Evolutionary conservation across 1,140 invertebrate genomes (phyloP), one percentile per base, ranked within the genome.

Genomic region (Leptopilina clavipes): DNA sequence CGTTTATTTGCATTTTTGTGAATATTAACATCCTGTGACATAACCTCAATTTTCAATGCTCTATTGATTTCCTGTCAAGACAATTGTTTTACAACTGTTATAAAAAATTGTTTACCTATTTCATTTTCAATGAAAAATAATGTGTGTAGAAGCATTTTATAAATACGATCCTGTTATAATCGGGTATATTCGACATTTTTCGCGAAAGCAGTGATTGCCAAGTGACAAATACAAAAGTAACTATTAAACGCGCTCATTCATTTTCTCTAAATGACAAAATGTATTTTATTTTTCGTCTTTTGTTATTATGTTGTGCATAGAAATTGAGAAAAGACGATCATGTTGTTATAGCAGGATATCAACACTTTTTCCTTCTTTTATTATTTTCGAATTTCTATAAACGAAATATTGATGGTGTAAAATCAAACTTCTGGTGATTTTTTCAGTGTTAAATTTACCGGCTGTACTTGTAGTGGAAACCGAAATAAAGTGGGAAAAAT

Each of bases 401-500:
- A 14, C 6, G 6, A 3, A 31, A 65, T 7, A 12, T 25, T 65
- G 22, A 31, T 14, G 3, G 14, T 25, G 22, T 65, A 14, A 65
- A 65, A n/a, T 31, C 7, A 31, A 65, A 65, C 14, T n/a, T 22
- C 25, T 75, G 54, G 56, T 78, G 43, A 75, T 25, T 75, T 78
- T n/a, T 72, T 73, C n/a, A 45, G 45, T 25, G 59, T 37, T 71
- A 18, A 72, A 72, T 79, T 75, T 74, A 72, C 73, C 65, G 65
- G 72, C 78, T 74, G 75, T 71, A 44, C 59, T 22, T 11, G 12
- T n/a, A 40, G 8, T 77, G 71, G 75, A 78, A 77, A 76, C 79
- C 78, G 77, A 73, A 43, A 79, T 56, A 72, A 74, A 19, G 14
- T 37, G 25, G 71, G 73, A 81, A 54, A 37, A 11, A 22, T 10